Evolutionary conservation across 2,797 vertebrate genomes (phyloP).

Genomic region (Eulemur rubriventer): DNA sequence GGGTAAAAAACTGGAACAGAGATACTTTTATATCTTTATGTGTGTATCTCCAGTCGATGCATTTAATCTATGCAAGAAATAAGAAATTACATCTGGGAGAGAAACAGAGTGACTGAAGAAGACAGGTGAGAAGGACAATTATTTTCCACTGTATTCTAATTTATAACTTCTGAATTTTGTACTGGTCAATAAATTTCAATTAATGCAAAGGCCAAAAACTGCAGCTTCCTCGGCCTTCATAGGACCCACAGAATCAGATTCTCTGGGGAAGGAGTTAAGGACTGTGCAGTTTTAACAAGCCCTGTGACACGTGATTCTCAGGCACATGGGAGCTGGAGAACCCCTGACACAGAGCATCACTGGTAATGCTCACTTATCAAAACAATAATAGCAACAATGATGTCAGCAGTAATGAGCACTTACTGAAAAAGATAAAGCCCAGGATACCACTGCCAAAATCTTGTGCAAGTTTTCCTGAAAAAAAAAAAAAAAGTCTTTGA

Average conservation of each 20-base stretch:
- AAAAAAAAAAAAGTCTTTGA: slow-evolving; percentile 26
- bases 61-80: neutral
- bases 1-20: neutral
- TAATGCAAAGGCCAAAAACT: neutral
- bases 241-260: neutral
- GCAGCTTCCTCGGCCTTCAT: neutral
- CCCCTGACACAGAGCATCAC: neutral
- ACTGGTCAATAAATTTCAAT: neutral
- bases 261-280: neutral
- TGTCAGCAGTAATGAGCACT: slow-evolving; percentile 30
- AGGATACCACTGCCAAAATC: slow-evolving; percentile 38
- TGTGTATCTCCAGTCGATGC: neutral
- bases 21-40: neutral
- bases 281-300: neutral
- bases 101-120: neutral
- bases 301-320: neutral
- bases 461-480: slow-evolving; percentile 41
- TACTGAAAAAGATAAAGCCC: slow-evolving; percentile 53
- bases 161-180: neutral
- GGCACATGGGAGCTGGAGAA: neutral
- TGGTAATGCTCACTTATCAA: neutral
- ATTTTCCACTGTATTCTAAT: neutral
- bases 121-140: neutral
- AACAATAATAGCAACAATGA: slow-evolving; percentile 50
- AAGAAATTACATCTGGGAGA: neutral